phyloP scores from a whole-genome alignment of 2,797 vertebrate genomes.

The Myripristis murdjan region DNA sequence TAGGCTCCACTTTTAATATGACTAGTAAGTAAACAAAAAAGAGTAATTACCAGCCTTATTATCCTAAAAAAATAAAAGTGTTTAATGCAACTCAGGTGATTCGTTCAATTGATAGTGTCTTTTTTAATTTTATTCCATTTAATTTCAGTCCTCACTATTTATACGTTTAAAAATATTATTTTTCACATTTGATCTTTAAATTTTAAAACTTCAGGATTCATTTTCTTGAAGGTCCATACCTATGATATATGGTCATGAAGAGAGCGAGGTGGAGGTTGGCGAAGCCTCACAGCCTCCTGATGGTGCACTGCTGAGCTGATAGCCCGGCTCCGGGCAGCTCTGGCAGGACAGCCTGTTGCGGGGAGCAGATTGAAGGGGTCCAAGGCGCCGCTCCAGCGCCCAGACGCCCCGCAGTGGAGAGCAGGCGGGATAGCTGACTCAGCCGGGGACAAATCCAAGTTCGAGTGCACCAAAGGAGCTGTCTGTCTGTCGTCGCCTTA shows the following conservation, averaged over 20 bases:
- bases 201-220: too few relatives aligned
- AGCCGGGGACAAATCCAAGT: conserved; percentile 53
- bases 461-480: conserved; percentile 35
- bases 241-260: background rate
- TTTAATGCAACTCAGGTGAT: too few relatives aligned
- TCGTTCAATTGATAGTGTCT: background rate
- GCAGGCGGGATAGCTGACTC: conserved; percentile 54
- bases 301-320: conserved; percentile 21
- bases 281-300: conserved; percentile 3
- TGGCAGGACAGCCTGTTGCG: conserved; percentile 49
- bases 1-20: background rate
- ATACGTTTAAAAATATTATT: background rate
- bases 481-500: conserved; percentile 54
- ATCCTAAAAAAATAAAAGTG: too few relatives aligned
- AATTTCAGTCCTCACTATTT: background rate
- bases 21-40: too few relatives aligned
- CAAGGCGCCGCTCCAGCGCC: conserved; percentile 82
- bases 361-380: conserved; percentile 25
- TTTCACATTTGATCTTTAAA: too few relatives aligned
- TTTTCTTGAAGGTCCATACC: conserved; percentile 19
- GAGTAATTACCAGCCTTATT: too few relatives aligned
- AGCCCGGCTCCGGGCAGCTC: conserved; percentile 16
- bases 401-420: conserved; percentile 90
- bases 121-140: background rate
- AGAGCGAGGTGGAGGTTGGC: conserved; percentile 2